These are phyloP conservation scores for Tapirus indicus DNA, from an alignment of 2,797 vertebrate species.

Conservation along the genomic window DNA sequence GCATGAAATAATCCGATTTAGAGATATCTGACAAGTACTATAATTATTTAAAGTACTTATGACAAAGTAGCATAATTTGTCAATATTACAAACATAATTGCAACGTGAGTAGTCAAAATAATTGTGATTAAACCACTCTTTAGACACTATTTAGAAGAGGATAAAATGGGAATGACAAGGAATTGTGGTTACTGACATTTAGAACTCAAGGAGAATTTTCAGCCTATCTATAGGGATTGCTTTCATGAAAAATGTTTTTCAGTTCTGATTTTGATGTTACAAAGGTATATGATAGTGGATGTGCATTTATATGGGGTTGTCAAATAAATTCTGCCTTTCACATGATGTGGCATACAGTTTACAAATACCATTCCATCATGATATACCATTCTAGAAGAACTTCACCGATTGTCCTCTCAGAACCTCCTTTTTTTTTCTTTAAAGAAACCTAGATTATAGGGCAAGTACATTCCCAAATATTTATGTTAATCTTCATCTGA, in stretches of 20 bases:
- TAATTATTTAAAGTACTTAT: slow-evolving; percentile 84
- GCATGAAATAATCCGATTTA: slow-evolving; percentile 79
- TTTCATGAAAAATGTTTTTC: slow-evolving; percentile 51
- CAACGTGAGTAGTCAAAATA: slow-evolving; percentile 84
- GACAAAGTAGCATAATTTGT: slow-evolving; percentile 84
- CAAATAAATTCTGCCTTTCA: slow-evolving; percentile 46
- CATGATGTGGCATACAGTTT: slow-evolving; percentile 4
- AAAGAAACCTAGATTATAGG: background rate
- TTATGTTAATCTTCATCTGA: background rate
- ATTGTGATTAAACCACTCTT: slow-evolving; percentile 81
- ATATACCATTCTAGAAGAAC: slow-evolving; percentile 30
- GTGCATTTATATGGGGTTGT: slow-evolving; percentile 6
- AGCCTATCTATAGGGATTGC: slow-evolving; percentile 15
- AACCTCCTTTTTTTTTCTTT: background rate
- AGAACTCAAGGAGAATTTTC: slow-evolving; percentile 74
- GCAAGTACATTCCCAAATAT: background rate
- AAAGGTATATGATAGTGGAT: background rate
- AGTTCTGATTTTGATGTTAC: slow-evolving; percentile 65
- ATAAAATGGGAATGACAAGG: slow-evolving; percentile 77
- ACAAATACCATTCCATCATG: slow-evolving; percentile 11
- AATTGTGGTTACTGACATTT: slow-evolving; percentile 73
- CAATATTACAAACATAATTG: slow-evolving; percentile 83
- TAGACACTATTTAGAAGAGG: slow-evolving; percentile 69
- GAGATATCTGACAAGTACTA: slow-evolving; percentile 80
- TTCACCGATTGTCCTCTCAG: background rate